phyloP scores from a whole-genome alignment of 2,113 vertebrate genomes.

The Odontesthes bonariensis region DNA sequence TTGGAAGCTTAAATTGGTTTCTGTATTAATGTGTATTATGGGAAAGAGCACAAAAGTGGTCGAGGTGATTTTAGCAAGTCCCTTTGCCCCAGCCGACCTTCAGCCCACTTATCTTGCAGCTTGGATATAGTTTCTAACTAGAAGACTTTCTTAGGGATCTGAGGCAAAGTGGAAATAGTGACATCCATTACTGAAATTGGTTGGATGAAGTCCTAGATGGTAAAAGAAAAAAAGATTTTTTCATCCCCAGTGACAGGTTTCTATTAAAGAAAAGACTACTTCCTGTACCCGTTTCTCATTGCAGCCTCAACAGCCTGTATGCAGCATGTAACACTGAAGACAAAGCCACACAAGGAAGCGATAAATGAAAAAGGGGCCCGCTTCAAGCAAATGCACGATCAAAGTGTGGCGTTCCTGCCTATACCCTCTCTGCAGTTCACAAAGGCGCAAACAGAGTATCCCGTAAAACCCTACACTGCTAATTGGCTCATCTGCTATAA shows the following conservation, averaged over 20 bases:
- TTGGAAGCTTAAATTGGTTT: conserved; percentile 41
- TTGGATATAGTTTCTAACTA: conserved; percentile 10
- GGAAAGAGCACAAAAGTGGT: conserved; percentile 13
- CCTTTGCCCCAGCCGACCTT: neutral
- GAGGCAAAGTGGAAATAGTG: neutral
- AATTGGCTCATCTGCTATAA: conserved; percentile 53
- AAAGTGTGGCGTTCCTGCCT: conserved; percentile 44
- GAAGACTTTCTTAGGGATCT: conserved; percentile 4
- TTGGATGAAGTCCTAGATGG: conserved; percentile 27
- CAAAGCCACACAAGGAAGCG: conserved; percentile 65
- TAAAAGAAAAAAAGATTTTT: conserved; percentile 17
- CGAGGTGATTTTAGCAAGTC: neutral
- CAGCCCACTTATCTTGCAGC: neutral
- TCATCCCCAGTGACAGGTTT: conserved; percentile 27
- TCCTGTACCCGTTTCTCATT: conserved; percentile 25
- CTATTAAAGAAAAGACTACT: conserved; percentile 6
- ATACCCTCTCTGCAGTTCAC: conserved; percentile 18
- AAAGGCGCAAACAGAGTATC: conserved; percentile 20
- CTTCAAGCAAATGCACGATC: conserved; percentile 44
- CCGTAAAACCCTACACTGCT: conserved; percentile 38
- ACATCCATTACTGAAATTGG: conserved; percentile 32
- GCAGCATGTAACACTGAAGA: conserved; percentile 48
- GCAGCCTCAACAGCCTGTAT: conserved; percentile 22
- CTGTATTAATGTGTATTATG: conserved; percentile 27
- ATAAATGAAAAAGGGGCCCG: conserved; percentile 55